Base-by-base conservation (phyloP, 2,888 invertebrate species). In the Parnassius glacialis region DNA sequence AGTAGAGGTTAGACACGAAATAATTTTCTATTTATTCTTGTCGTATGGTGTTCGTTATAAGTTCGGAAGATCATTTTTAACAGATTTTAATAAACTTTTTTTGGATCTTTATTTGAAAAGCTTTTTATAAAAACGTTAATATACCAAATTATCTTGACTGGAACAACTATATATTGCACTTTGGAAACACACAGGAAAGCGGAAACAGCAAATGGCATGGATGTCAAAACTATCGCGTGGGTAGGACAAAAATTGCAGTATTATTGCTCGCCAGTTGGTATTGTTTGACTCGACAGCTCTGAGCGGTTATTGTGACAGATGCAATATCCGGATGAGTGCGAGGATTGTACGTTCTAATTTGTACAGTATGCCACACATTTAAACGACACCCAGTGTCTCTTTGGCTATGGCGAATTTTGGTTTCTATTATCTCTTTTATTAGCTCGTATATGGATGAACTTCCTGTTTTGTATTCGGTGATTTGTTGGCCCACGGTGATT, bases 121-220 rank as follows among this genome's bases (percentile, higher is more conserved):
- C 34, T 7, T 34, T 34, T 34, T 34, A 34, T 7, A 34, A 34
- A 1, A 34, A 7, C 34, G 25, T 5, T 34, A 25, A 25, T 25
- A 34, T 34, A 34, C 7, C 34, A 34, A 34, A 34, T 34, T 34
- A 34, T 34, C 34, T 3, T 34, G 34, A 34, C 34, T 34, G 34
- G 34, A 34, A 34, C 34, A 7, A 34, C 34, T 34, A 34, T 7
- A 34, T 3, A 34, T 34, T 34, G 34, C 34, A 7, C 34, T 34
- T 34, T 34, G 34, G 43, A 11, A 13, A 9, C 67, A 64, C 65
- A 65, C 61, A 65, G 60, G 41, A 64, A 62, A 65, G 71, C 66
- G 70, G 72, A 76, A 73, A 74, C 76, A 72, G 74, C 76, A 79
- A 81, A 82, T 81, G 81, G 81, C 68, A 61, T 74, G 73, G 70